A percentile compares a stretch with the other conserved stretches of the same genome.
Conservation (phyloP, 2,113 vertebrate genomes). For the Heloderma charlesbogerti region DNA sequence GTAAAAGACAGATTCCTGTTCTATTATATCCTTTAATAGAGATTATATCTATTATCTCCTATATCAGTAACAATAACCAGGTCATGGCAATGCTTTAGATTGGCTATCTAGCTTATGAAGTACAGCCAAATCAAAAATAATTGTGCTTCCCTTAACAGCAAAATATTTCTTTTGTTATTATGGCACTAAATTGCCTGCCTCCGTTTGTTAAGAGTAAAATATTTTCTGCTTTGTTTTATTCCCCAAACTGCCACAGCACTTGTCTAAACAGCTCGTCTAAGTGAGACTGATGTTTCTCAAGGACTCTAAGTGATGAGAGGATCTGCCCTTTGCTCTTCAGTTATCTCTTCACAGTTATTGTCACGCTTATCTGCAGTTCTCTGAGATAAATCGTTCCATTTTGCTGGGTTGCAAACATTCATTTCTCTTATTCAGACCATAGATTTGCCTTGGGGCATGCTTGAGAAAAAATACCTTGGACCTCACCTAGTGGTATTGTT, state of each 20-base stretch:
- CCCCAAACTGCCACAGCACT: conserved; percentile 43
- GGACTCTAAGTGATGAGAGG: conserved; percentile 50
- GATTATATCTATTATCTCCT: not conserved
- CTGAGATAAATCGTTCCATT: conserved; percentile 49
- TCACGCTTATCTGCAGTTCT: conserved; percentile 23
- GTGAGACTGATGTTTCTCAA: conserved; percentile 54
- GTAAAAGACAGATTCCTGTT: not conserved
- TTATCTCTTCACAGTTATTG: conserved; percentile 58
- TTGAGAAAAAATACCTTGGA: conserved; percentile 3
- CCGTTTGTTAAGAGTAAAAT: conserved; percentile 47
- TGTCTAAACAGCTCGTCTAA: conserved; percentile 58
- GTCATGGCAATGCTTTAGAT: not conserved
- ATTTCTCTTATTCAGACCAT: conserved; percentile 51
- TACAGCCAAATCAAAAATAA: conserved; percentile 32
- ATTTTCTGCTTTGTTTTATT: conserved; percentile 54
- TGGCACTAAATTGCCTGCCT: not conserved
- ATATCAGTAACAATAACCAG: not conserved
- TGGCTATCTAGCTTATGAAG: not conserved
- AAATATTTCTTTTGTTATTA: conserved; percentile 41
- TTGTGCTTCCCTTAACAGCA: conserved; percentile 32
- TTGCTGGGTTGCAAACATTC: conserved; percentile 47
- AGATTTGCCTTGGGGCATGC: conserved; percentile 51
- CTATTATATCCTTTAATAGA: not conserved
- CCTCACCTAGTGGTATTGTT: not conserved
- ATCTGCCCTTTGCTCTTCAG: conserved; percentile 54